Evolutionary conservation across 2,113 vertebrate genomes (phyloP).

Genomic region (Formicarius rufipectus): DNA sequence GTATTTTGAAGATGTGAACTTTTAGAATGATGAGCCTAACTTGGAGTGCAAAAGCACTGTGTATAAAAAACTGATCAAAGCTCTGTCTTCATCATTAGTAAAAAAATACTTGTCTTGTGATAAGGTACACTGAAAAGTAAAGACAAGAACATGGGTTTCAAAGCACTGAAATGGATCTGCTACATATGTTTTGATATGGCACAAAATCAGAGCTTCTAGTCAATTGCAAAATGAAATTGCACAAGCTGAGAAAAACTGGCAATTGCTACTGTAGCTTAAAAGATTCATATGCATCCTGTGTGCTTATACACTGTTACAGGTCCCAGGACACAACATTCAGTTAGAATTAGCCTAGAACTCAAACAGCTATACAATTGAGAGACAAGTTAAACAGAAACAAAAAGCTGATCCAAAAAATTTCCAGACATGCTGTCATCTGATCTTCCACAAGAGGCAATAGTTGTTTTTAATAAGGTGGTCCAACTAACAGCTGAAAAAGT

Average conservation of each 20-base stretch:
- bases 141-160: neutral
- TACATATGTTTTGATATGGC: neutral
- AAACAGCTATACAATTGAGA: conserved; percentile 31
- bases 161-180: neutral
- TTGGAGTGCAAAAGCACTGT: neutral
- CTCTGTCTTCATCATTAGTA: neutral
- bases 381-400: conserved; percentile 52
- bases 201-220: neutral
- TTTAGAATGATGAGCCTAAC: conserved; percentile 8
- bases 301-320: conserved; percentile 17
- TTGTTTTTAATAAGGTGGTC: conserved; percentile 55
- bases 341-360: conserved; percentile 55
- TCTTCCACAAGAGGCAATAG: conserved; percentile 19
- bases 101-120: conserved; percentile 28
- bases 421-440: conserved; percentile 61
- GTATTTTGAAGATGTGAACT: conserved; percentile 8
- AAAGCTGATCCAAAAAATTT: conserved; percentile 49
- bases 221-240: conserved; percentile 9
- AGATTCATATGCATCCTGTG: conserved; percentile 7
- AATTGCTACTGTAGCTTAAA: neutral
- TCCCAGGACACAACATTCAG: conserved; percentile 14
- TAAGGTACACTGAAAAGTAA: neutral
- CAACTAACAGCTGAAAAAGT: conserved; percentile 58
- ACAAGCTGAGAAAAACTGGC: conserved; percentile 35
- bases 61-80: conserved; percentile 39